Base-by-base conservation (phyloP, 2,888 invertebrate genomes). In the Sclerodermus sp. region DNA sequence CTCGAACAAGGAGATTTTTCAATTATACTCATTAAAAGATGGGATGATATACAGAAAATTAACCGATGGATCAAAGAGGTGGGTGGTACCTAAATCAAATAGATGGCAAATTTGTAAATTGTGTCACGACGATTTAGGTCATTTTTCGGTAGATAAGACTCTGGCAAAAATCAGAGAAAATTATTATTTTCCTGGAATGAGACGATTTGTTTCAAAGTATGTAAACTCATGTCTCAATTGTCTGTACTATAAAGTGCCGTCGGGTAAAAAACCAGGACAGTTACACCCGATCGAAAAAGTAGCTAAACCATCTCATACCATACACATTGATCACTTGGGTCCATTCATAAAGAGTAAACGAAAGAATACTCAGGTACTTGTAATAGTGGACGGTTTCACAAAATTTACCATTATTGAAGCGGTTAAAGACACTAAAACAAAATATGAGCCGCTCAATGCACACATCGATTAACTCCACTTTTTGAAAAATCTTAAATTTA, bases 371-470 rank as follows among this genome's bases (percentile, higher is more conserved):
- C 14, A 38, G 10, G 4, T 38, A 16, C 9, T 16, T 14, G 38
- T 38, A n/a, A n/a, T n/a, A n/a, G n/a, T n/a, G n/a, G n/a, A n/a
- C n/a, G n/a, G n/a, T n/a, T n/a, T n/a, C n/a, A n/a, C n/a, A n/a
- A n/a, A n/a, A n/a, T n/a, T n/a, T n/a, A n/a, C n/a, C n/a, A n/a
- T n/a, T n/a, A n/a, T n/a, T n/a, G n/a, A n/a, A n/a, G n/a, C n/a
- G n/a, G n/a, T n/a, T n/a, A n/a, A n/a, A n/a, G n/a, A n/a, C 12
- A 37, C 14, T 68, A 64, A 37, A 73, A 64, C 36, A 78, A 78
- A 62, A 85, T 85, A 64, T 86, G 85, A 13, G 85, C 78, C 1
- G 18, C 12, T 41, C 32, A n/a, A 1, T 45, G 18, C 23, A 15
- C 10, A 18, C 34, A 14, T 47, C 13, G 12, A 9, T 17, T 15